Evolutionary conservation across 2,113 vertebrate genomes (phyloP).

Genomic region (Melanostigma gelatinosum): DNA sequence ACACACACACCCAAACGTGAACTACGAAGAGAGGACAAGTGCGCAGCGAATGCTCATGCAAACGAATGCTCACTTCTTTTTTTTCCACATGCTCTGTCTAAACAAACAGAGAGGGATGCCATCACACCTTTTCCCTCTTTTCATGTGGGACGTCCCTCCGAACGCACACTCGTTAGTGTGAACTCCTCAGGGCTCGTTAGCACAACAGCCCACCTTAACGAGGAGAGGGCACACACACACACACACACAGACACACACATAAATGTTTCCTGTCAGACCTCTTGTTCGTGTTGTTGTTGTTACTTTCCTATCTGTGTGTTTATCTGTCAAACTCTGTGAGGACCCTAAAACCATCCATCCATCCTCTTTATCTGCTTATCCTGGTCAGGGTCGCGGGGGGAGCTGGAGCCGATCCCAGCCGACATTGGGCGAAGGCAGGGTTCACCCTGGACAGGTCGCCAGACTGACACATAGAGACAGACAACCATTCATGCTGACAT

Average conservation of each 20-base stretch:
- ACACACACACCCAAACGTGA: background rate
- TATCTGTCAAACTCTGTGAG: background rate
- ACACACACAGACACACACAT: background rate
- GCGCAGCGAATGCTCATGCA: background rate
- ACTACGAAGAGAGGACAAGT: background rate
- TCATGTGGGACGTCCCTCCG: background rate
- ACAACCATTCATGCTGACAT: background rate
- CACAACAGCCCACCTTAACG: conserved; percentile 4
- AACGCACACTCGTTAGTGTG: conserved; percentile 20
- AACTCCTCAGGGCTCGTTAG: conserved; percentile 29
- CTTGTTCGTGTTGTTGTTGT: background rate
- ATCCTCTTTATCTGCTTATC: background rate
- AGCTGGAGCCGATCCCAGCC: no score
- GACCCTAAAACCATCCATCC: background rate
- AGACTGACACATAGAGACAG: background rate
- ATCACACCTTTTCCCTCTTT: background rate
- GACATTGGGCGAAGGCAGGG: no score
- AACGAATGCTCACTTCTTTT: conserved; percentile 4
- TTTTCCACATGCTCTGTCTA: background rate
- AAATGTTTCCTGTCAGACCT: background rate
- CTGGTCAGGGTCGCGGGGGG: background rate
- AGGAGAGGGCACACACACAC: conserved; percentile 24
- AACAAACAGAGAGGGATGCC: background rate
- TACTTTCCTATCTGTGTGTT: background rate
- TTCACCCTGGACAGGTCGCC: background rate